These are phyloP conservation scores for Pteronura brasiliensis DNA, from an alignment of 2,113 vertebrate species.

Conservation along the genomic window DNA sequence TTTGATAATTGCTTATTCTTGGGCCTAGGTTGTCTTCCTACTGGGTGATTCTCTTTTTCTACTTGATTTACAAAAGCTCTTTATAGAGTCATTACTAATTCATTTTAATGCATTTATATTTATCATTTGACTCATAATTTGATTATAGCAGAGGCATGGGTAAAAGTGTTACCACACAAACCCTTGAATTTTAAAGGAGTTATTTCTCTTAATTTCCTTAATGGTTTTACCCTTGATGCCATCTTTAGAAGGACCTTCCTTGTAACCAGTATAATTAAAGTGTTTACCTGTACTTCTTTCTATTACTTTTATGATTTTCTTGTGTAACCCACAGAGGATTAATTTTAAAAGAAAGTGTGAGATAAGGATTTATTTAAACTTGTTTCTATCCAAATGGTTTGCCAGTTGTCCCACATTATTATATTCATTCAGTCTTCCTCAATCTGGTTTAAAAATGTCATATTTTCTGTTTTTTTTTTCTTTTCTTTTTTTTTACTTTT, in stretches of 20 bases:
- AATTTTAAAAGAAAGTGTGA: neutral
- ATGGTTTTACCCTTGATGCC: neutral
- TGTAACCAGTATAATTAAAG: neutral
- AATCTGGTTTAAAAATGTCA: neutral
- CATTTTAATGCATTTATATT: neutral
- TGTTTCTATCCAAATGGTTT: neutral
- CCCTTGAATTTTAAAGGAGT: neutral
- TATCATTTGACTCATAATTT: neutral
- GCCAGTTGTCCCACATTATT: neutral
- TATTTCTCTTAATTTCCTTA: neutral
- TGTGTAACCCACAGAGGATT: neutral
- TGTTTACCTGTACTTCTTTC: neutral
- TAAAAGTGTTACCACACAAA: neutral
- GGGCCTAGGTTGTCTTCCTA: fast-evolving
- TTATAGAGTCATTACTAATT: neutral
- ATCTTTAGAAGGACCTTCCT: neutral
- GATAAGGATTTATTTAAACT: neutral
- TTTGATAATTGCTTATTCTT: neutral
- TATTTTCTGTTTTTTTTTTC: neutral
- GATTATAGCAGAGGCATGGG: neutral
- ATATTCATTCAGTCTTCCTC: neutral
- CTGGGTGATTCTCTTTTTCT: neutral
- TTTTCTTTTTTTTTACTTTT: neutral
- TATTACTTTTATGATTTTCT: neutral
- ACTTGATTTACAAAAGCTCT: neutral